These are phyloP conservation scores for Leucoptera coffeella DNA, from an alignment of 2,888 invertebrate genomes.

Conservation along the genomic window DNA sequence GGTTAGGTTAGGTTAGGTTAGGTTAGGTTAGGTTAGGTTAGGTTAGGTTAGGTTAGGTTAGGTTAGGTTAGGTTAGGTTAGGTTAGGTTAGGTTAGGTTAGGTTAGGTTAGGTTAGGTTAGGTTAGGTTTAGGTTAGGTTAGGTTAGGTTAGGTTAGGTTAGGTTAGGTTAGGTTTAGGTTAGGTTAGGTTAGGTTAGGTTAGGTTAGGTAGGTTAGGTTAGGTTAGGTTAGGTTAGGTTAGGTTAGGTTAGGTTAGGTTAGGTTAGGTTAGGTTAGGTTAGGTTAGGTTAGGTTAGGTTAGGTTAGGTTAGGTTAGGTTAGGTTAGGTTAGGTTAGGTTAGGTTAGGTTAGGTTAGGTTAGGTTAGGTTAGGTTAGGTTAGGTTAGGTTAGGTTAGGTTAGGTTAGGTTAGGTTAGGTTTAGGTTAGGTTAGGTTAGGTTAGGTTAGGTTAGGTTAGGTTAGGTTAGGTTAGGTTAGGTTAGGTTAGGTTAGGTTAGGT, in stretches of 20 bases:
- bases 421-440: no score
- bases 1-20: constrained; percentile 5
- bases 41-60: constrained; percentile 5
- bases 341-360: constrained; percentile 5
- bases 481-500: constrained; percentile 12
- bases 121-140: no score
- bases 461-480: constrained; percentile 9
- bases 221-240: constrained; percentile 8
- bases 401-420: constrained; percentile 7
- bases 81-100: constrained; percentile 5
- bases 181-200: constrained; percentile 7
- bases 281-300: constrained; percentile 8
- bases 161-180: no score
- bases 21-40: constrained; percentile 5
- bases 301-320: constrained; percentile 5
- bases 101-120: constrained; percentile 3
- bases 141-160: constrained; percentile 6
- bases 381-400: constrained; percentile 7
- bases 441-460: constrained; percentile 9
- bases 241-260: constrained; percentile 8
- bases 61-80: constrained; percentile 5
- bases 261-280: constrained; percentile 8
- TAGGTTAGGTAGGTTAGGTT: no score
- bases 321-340: constrained; percentile 4
- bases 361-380: constrained; percentile 6